These are phyloP conservation scores for Paracanthobrama guichenoti DNA, from an alignment of 2,113 vertebrate species.

Conservation along the genomic window DNA sequence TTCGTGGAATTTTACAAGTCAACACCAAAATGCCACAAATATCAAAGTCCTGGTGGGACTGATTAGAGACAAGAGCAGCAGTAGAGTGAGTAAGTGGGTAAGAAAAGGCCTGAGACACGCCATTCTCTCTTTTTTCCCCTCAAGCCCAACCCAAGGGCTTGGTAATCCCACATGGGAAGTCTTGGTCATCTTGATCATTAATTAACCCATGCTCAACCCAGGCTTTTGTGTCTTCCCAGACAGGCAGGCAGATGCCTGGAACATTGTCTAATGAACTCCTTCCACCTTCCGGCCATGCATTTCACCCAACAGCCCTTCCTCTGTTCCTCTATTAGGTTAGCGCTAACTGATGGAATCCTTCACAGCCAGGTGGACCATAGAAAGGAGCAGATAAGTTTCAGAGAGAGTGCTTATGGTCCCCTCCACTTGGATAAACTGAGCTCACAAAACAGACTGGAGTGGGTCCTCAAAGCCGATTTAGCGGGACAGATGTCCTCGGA, in stretches of 20 bases:
- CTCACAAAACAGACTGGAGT: slow-evolving; percentile 3
- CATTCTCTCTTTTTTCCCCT: neutral
- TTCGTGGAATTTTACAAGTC: no score
- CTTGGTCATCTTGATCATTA: slow-evolving; percentile 39
- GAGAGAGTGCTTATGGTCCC: neutral
- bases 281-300: slow-evolving; percentile 31
- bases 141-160: neutral
- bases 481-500: slow-evolving; percentile 28
- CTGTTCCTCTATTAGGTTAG: slow-evolving; percentile 56
- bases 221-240: neutral
- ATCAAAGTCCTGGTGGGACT: neutral
- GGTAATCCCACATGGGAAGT: slow-evolving; percentile 1
- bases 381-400: neutral
- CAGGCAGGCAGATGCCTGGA: slow-evolving; percentile 26
- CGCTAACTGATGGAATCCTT: slow-evolving; percentile 33
- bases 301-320: slow-evolving; percentile 43
- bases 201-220: slow-evolving; percentile 47
- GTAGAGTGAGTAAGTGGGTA: neutral
- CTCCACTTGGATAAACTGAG: neutral
- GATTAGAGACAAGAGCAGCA: neutral
- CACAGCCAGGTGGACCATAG: slow-evolving; percentile 44
- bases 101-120: neutral
- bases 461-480: slow-evolving; percentile 28
- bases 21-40: neutral
- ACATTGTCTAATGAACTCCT: slow-evolving; percentile 37